Evolutionary conservation across 2,888 invertebrate genomes (phyloP).

Genomic region (Sthenelais limicola): DNA sequence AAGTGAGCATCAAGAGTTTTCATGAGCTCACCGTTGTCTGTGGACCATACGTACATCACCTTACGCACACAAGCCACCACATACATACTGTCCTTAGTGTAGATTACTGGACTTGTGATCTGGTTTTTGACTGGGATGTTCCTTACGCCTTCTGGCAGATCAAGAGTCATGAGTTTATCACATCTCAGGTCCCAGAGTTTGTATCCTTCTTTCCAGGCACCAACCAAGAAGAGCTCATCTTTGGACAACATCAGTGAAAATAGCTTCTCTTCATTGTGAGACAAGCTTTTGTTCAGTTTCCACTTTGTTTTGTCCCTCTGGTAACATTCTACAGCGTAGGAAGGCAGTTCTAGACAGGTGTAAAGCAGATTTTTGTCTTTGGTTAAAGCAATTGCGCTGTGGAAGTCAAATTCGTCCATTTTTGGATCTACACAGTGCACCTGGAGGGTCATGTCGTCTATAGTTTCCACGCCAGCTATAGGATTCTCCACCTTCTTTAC

Average conservation of each 20-base stretch:
- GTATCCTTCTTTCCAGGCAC: constrained; percentile 74
- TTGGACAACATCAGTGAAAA: constrained; percentile 82
- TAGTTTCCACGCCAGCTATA: constrained; percentile 57
- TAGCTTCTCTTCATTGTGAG: constrained; percentile 65
- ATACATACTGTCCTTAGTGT: constrained; percentile 91
- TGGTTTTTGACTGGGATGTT: constrained; percentile 95
- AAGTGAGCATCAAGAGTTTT: constrained; percentile 97
- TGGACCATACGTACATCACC: constrained; percentile 94
- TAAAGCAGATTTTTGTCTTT: constrained; percentile 62
- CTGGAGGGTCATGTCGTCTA: constrained; percentile 67
- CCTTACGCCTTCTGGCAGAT: constrained; percentile 79
- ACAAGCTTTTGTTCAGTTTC: constrained; percentile 66
- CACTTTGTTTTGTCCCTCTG: constrained; percentile 58
- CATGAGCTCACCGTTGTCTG: constrained; percentile 80
- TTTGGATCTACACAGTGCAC: constrained; percentile 53
- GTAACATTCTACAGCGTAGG: constrained; percentile 68
- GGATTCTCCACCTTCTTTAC: constrained; percentile 53
- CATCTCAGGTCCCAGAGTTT: constrained; percentile 72
- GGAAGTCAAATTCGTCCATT: constrained; percentile 68
- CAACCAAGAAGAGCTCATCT: constrained; percentile 85
- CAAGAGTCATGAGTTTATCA: constrained; percentile 61
- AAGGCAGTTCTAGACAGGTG: constrained; percentile 71
- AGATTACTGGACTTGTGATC: constrained; percentile 90
- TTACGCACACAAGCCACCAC: constrained; percentile 96
- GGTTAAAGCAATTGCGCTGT: constrained; percentile 67